phyloP scores from a whole-genome alignment of 2,113 vertebrate species.

The Alligator mississippiensis region DNA sequence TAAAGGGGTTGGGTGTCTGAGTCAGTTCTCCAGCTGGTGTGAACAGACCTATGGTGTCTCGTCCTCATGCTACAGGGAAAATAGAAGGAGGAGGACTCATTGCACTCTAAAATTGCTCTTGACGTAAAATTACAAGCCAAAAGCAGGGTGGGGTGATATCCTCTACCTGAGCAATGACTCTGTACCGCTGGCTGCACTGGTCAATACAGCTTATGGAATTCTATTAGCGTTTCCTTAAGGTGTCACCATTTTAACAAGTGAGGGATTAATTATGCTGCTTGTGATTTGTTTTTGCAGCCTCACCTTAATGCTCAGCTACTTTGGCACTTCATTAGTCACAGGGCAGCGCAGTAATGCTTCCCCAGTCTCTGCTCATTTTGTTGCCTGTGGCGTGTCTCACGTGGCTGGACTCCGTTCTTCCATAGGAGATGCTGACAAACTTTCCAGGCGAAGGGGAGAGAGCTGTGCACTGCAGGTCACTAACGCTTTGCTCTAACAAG shows the following conservation, averaged over 20 bases:
- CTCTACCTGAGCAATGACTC: background rate
- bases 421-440: background rate
- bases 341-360: constrained; percentile 5
- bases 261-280: constrained; percentile 40
- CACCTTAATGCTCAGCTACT: background rate
- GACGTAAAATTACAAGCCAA: background rate
- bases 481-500: background rate
- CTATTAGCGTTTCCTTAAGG: background rate
- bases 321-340: background rate
- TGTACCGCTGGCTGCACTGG: background rate
- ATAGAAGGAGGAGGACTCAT: background rate
- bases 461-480: constrained; percentile 10
- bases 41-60: fast-evolving
- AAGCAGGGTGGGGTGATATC: fast-evolving
- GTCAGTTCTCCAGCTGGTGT: background rate
- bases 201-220: fast-evolving
- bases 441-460: background rate
- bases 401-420: background rate
- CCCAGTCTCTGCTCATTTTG: background rate
- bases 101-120: fast-evolving
- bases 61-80: fast-evolving
- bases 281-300: background rate
- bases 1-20: no score
- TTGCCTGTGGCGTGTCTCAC: fast-evolving
- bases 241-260: constrained; percentile 19